Evolutionary conservation across 2,797 vertebrate genomes (phyloP).

Genomic region (Huso huso): DNA sequence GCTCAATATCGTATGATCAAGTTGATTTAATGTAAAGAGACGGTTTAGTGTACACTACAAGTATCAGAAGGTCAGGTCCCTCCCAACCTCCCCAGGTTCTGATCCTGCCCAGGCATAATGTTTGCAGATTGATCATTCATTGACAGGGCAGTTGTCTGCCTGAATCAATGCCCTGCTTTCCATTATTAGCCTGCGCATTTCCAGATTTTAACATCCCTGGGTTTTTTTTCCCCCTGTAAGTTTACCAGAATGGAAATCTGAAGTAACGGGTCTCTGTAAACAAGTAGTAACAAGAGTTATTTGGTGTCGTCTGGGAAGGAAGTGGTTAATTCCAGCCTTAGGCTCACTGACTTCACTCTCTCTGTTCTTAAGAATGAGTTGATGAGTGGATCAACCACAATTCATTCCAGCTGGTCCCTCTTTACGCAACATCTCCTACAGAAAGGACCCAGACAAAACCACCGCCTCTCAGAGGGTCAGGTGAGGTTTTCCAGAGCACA

Average conservation of each 20-base stretch:
- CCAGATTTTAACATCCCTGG: no score
- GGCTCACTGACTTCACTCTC: background rate
- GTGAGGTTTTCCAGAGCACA: slow-evolving; percentile 11
- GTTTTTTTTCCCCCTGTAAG: no score
- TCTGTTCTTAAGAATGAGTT: slow-evolving; percentile 18
- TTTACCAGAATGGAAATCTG: background rate
- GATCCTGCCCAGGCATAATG: no score
- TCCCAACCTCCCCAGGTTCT: no score
- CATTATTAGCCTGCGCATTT: no score
- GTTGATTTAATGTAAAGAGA: no score
- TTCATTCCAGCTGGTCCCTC: slow-evolving; percentile 31
- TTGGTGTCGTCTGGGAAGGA: slow-evolving; percentile 44
- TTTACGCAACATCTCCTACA: slow-evolving; percentile 33
- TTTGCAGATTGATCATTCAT: no score
- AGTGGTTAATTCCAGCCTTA: slow-evolving; percentile 35
- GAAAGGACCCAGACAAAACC: slow-evolving; percentile 4
- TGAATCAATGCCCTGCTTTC: no score
- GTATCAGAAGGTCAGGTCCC: no score
- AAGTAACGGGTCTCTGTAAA: slow-evolving; percentile 41
- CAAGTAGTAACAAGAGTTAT: slow-evolving; percentile 7
- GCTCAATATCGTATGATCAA: no score
- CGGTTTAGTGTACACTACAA: no score
- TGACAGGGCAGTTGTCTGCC: no score
- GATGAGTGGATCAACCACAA: slow-evolving; percentile 33
- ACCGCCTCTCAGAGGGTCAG: slow-evolving; percentile 10